These are phyloP conservation scores for Phataginus tetradactyla DNA, from an alignment of 2,797 vertebrate genomes.

Conservation along the genomic window DNA sequence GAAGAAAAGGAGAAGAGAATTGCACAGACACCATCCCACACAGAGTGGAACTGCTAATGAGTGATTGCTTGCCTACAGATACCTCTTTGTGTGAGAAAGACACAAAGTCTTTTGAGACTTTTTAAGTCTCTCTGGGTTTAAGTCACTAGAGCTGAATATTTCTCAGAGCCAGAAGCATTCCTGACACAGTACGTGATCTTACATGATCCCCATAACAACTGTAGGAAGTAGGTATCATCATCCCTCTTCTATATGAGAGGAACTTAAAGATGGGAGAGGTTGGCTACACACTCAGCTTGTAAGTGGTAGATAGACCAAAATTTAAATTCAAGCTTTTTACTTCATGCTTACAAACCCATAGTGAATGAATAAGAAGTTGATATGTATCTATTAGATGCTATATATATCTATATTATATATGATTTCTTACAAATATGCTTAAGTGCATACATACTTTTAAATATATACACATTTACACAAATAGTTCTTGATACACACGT, in stretches of 20 bases:
- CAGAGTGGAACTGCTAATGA: background rate
- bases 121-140: background rate
- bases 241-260: background rate
- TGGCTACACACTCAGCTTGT: background rate
- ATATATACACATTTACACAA: background rate
- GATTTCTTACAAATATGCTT: background rate
- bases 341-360: background rate
- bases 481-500: background rate
- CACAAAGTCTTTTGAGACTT: too few species aligned
- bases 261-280: background rate
- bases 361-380: background rate
- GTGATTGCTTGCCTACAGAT: background rate
- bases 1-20: background rate
- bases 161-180: conserved; percentile 32
- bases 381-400: background rate
- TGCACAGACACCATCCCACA: background rate
- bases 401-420: background rate
- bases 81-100: background rate
- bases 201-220: background rate
- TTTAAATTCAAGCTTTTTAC: conserved; percentile 18
- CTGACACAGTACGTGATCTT: background rate
- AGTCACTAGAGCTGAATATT: background rate
- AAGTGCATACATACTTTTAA: background rate
- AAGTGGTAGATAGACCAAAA: background rate
- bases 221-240: background rate